Evolutionary conservation across 2,113 vertebrate species (phyloP).

Genomic region (Geococcyx californianus): DNA sequence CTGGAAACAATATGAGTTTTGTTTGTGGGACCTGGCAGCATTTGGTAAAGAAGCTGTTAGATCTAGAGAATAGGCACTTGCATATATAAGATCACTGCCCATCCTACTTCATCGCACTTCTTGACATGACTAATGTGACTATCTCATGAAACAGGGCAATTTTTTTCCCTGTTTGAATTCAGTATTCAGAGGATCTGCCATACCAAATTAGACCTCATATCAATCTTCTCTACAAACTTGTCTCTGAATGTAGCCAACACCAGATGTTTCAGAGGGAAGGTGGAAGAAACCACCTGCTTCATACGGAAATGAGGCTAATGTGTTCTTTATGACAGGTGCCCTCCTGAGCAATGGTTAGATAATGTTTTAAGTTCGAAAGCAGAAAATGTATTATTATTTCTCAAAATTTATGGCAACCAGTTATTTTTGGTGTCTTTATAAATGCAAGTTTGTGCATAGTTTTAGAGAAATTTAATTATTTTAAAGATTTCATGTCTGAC

Average conservation of each 20-base stretch:
- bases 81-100: neutral
- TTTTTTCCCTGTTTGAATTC: neutral
- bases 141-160: neutral
- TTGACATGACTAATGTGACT: neutral
- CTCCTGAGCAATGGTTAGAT: neutral
- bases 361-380: neutral
- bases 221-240: neutral
- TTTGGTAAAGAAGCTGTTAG: neutral
- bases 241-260: neutral
- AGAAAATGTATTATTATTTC: neutral
- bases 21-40: neutral
- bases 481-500: neutral
- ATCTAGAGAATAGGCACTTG: neutral
- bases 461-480: too few relatives aligned
- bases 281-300: neutral
- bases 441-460: neutral
- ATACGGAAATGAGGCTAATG: neutral
- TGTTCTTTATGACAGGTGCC: neutral
- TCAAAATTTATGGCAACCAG: neutral
- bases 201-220: neutral
- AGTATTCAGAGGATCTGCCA: neutral
- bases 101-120: neutral
- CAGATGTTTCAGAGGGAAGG: slow-evolving; percentile 23
- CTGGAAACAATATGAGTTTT: neutral
- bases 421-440: neutral